A percentile compares a stretch with the other conserved stretches of the same genome.
Conservation (phyloP, 1,140 invertebrate genomes). For the Galendromus occidentalis region DNA sequence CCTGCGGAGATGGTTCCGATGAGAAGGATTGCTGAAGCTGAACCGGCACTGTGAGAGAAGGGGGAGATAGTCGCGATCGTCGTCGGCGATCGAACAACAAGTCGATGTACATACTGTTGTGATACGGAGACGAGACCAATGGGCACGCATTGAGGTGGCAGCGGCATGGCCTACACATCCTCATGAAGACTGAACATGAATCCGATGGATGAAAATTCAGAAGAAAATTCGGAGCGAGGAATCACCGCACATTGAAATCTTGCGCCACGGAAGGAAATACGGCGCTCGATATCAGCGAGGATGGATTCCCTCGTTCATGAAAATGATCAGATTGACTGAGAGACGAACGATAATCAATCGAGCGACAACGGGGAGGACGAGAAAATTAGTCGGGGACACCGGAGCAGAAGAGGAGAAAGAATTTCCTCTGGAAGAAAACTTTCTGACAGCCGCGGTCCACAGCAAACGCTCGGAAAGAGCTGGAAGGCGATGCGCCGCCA, state of each 20-base stretch:
- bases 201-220: too few species aligned
- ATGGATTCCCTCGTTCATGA: too few species aligned
- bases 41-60: background rate
- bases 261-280: too few species aligned
- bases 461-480: background rate
- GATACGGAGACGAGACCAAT: background rate
- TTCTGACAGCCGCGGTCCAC: background rate
- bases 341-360: too few species aligned
- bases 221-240: too few species aligned
- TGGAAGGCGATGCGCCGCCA: background rate
- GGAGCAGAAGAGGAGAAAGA: background rate
- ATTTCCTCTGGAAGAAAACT: background rate
- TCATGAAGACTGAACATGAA: too few species aligned
- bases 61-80: background rate
- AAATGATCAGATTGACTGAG: too few species aligned
- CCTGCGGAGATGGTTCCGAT: slow-evolving; percentile 58
- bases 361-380: background rate
- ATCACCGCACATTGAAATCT: too few species aligned
- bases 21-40: slow-evolving; percentile 37
- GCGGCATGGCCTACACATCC: too few species aligned
- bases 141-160: too few species aligned
- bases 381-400: background rate
- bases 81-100: background rate
- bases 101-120: slow-evolving; percentile 11
- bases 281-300: too few species aligned